phyloP scores from a whole-genome alignment of 2,888 invertebrate species.

The Cactoblastis cactorum region DNA sequence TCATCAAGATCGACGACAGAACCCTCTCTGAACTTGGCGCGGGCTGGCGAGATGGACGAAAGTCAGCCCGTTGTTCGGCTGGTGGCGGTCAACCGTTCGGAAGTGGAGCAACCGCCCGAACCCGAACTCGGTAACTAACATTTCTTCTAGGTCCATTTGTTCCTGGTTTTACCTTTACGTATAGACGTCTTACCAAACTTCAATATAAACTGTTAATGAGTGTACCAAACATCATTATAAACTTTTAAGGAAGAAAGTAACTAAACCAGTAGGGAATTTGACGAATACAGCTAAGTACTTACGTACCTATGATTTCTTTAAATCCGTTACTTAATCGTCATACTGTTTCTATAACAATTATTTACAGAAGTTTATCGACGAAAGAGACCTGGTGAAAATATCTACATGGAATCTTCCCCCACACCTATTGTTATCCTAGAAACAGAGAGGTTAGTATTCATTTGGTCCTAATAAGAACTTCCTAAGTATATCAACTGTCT shows the following conservation, averaged over 20 bases:
- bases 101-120: slow-evolving; percentile 48
- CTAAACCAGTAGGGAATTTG: too few relatives aligned
- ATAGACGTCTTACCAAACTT: too few relatives aligned
- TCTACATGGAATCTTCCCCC: slow-evolving; percentile 47
- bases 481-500: too few relatives aligned
- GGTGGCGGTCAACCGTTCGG: slow-evolving; percentile 57
- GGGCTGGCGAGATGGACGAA: slow-evolving; percentile 33
- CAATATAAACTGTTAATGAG: too few relatives aligned
- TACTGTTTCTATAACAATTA: neutral
- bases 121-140: slow-evolving; percentile 48
- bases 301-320: too few relatives aligned
- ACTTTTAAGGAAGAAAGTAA: too few relatives aligned
- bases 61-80: slow-evolving; percentile 52
- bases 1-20: slow-evolving; percentile 53
- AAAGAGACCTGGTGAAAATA: slow-evolving; percentile 40
- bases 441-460: slow-evolving; percentile 53
- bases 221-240: too few relatives aligned
- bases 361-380: slow-evolving; percentile 55
- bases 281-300: too few relatives aligned
- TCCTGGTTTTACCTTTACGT: too few relatives aligned
- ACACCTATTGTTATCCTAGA: slow-evolving; percentile 57
- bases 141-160: too few relatives aligned
- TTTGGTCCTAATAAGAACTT: too few relatives aligned
- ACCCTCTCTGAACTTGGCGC: slow-evolving; percentile 23
- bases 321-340: too few relatives aligned